Evolutionary conservation across 2,113 vertebrate species (phyloP).

Genomic region (Xyliphius kryptos): DNA sequence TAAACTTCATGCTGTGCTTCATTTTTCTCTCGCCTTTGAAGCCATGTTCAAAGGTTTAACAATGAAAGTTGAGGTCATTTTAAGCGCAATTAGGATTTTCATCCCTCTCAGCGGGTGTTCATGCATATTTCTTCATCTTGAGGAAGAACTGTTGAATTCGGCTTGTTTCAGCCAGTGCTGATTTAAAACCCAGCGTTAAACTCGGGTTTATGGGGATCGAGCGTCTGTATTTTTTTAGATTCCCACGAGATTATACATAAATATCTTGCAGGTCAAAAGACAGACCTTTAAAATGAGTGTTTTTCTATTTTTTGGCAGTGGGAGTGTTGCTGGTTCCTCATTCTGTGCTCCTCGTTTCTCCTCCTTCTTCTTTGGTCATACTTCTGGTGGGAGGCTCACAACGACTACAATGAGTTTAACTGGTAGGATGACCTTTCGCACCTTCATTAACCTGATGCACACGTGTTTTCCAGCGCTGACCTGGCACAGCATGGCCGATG

Average conservation of each 20-base stretch:
- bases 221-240: too few species aligned
- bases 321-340: constrained; percentile 89
- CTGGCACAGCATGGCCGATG: too few species aligned
- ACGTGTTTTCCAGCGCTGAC: background rate
- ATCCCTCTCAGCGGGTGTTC: background rate
- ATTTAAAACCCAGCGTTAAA: too few species aligned
- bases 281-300: background rate
- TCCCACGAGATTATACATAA: too few species aligned
- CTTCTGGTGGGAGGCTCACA: constrained; percentile 92
- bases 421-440: background rate
- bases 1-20: constrained; percentile 8
- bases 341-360: constrained; percentile 81
- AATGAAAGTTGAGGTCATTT: background rate
- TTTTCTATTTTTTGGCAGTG: constrained; percentile 67
- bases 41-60: constrained; percentile 5
- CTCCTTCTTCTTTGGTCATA: constrained; percentile 89
- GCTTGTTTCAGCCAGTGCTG: too few species aligned
- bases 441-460: background rate
- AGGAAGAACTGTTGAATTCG: too few species aligned
- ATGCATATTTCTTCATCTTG: background rate
- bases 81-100: background rate
- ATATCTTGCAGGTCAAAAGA: background rate
- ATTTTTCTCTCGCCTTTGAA: constrained; percentile 9
- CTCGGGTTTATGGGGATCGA: too few species aligned
- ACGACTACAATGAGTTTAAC: constrained; percentile 89